These are phyloP conservation scores for Drosophila ercepeae DNA, from an alignment of 1,140 invertebrate species.

Conservation along the genomic window DNA sequence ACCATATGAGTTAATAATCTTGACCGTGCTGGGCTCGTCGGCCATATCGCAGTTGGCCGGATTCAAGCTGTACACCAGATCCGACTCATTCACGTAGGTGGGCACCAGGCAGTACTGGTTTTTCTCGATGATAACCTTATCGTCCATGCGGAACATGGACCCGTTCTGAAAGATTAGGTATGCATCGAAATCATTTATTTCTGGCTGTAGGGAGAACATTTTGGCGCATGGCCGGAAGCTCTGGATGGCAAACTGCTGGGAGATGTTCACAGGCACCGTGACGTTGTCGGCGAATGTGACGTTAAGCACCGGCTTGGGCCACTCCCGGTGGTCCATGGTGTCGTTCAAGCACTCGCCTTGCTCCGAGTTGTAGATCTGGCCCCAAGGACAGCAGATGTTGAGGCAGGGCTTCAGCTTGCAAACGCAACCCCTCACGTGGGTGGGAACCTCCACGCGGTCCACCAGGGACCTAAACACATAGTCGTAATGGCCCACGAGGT, in stretches of 20 bases:
- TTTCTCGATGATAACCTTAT: constrained; percentile 50
- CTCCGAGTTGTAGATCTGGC: constrained; percentile 33
- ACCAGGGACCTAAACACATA: constrained; percentile 66
- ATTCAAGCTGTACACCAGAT: constrained; percentile 57
- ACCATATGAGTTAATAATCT: constrained; percentile 77
- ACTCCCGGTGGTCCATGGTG: constrained; percentile 20
- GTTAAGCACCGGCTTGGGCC: constrained; percentile 63
- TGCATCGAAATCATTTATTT: constrained; percentile 46
- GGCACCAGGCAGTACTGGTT: constrained; percentile 71
- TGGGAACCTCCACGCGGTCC: constrained; percentile 54
- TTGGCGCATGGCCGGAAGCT: constrained; percentile 68
- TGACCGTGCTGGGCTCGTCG: constrained; percentile 54
- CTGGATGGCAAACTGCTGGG: constrained; percentile 69
- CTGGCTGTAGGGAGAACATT: constrained; percentile 70
- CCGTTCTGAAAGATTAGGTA: constrained; percentile 70
- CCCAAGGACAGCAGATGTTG: constrained; percentile 79
- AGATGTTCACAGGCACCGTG: constrained; percentile 51
- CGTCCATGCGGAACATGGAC: constrained; percentile 59
- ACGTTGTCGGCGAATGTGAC: constrained; percentile 54
- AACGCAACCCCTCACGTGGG: constrained; percentile 68
- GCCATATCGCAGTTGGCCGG: constrained; percentile 70
- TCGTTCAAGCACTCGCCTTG: constrained; percentile 41
- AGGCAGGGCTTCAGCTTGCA: constrained; percentile 78
- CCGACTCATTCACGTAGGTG: constrained; percentile 51
- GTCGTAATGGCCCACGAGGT: constrained; percentile 67